phyloP scores from a whole-genome alignment of 2,113 vertebrate genomes.

The Sterna hirundo region DNA sequence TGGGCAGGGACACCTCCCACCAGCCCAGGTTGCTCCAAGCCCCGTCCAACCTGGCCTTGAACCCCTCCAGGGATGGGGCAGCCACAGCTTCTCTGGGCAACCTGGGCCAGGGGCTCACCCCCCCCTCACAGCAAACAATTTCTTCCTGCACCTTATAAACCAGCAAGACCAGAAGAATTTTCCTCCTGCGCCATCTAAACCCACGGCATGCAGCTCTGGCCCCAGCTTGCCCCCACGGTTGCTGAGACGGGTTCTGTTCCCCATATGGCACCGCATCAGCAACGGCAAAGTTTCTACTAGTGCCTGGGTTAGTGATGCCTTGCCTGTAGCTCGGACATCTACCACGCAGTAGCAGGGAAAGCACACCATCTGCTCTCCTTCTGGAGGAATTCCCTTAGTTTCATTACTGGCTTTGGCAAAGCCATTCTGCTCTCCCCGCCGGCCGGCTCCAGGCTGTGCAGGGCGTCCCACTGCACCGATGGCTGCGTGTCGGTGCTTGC shows the following conservation, averaged over 20 bases:
- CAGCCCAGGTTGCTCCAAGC: no score
- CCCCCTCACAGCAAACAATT: no score
- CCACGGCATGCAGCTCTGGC: fast-evolving
- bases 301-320: no score
- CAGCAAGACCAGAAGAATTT: background rate
- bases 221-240: background rate
- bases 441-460: fast-evolving
- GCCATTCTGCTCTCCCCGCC: background rate
- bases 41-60: no score
- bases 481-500: background rate
- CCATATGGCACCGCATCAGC: fast-evolving
- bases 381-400: background rate
- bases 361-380: fast-evolving
- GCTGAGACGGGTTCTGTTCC: background rate
- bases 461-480: fast-evolving
- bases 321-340: background rate
- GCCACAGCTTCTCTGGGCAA: no score
- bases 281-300: background rate
- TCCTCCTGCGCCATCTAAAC: background rate
- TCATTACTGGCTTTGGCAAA: background rate
- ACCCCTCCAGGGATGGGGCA: no score
- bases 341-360: background rate
- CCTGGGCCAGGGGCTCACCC: no score
- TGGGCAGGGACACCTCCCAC: no score
- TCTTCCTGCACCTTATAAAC: background rate